These are phyloP conservation scores for Rallus crepitans DNA, from an alignment of 2,797 vertebrate species.

Conservation along the genomic window DNA sequence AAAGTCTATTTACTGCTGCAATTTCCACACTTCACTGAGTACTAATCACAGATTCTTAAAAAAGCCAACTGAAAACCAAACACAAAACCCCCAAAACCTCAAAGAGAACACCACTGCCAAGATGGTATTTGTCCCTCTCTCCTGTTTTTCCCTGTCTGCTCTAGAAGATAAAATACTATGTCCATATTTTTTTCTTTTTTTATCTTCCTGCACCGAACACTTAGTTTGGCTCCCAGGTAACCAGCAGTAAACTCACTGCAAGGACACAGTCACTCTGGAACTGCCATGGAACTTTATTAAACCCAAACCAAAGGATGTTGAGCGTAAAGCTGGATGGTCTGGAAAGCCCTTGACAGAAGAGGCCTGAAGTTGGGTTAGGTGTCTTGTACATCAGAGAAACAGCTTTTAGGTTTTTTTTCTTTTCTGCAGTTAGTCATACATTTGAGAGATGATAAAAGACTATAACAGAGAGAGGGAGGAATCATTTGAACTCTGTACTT, in stretches of 20 bases:
- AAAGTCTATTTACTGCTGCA: not conserved
- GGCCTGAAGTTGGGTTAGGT: not conserved
- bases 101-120: not conserved
- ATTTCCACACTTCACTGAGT: not conserved
- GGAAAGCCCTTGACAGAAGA: not conserved
- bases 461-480: not conserved
- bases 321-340: not conserved
- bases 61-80: accelerated
- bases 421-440: not conserved
- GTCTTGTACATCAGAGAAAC: not conserved
- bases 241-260: not conserved
- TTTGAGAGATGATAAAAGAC: not conserved
- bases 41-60: not conserved
- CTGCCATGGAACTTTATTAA: not conserved
- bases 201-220: not conserved
- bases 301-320: not conserved
- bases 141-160: not conserved
- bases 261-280: not conserved
- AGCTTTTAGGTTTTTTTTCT: not conserved
- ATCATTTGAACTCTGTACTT: not conserved
- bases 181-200: not conserved
- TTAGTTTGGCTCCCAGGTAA: not conserved
- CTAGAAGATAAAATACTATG: not conserved
- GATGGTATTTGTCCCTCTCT: not conserved
- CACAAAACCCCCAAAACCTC: not conserved